phyloP scores from a whole-genome alignment of 2,113 vertebrate genomes.

The Brachyhypopomus occidentalis region DNA sequence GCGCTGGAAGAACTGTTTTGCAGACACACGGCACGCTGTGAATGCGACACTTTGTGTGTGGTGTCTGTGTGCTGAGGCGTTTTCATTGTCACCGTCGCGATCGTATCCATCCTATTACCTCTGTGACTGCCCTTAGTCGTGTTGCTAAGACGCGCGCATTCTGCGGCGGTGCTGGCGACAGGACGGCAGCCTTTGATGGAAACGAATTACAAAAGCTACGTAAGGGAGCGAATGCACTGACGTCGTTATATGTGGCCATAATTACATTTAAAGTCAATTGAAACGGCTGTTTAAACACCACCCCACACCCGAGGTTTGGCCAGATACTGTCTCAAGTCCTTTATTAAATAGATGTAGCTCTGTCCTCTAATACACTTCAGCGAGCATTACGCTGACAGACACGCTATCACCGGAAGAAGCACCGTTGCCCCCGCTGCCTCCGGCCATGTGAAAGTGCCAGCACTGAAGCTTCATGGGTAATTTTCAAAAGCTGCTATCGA shows the following conservation, averaged over 20 bases:
- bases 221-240: neutral
- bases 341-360: constrained; percentile 39
- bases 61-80: neutral
- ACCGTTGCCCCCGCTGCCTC: constrained; percentile 22
- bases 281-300: neutral
- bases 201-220: constrained; percentile 5
- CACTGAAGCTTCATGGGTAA: constrained; percentile 40
- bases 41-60: neutral
- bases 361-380: constrained; percentile 56
- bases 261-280: constrained; percentile 13
- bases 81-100: constrained; percentile 17
- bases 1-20: neutral
- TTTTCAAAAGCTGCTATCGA: constrained; percentile 54
- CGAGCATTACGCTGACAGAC: constrained; percentile 56
- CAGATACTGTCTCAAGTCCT: neutral
- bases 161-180: neutral
- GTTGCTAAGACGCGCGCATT: neutral
- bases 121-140: neutral
- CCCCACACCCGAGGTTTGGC: neutral
- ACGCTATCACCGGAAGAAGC: constrained; percentile 27
- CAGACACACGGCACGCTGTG: neutral
- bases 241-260: constrained; percentile 12
- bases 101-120: constrained; percentile 24
- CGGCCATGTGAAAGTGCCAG: constrained; percentile 44
- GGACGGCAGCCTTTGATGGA: neutral